Conservation (phyloP, 2,888 invertebrate genomes). For the Eristalis arbustorum region DNA sequence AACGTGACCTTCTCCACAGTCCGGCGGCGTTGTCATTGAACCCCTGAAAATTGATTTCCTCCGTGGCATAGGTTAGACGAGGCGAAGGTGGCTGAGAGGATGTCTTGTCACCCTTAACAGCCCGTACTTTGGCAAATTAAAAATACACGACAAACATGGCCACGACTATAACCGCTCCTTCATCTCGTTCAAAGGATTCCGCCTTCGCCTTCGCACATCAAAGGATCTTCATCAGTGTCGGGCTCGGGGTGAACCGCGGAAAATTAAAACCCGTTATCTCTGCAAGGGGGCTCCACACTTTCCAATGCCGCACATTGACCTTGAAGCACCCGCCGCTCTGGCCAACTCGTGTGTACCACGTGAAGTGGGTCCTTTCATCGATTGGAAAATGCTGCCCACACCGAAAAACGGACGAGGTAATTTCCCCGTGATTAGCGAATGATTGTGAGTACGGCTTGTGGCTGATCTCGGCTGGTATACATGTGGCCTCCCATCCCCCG, state of each 20-base stretch:
- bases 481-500: too few relatives aligned
- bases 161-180: conserved; percentile 1
- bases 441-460: conserved; percentile 2
- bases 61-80: background rate
- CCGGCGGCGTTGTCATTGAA: background rate
- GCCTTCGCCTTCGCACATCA: conserved; percentile 7
- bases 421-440: conserved; percentile 30
- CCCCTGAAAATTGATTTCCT: background rate
- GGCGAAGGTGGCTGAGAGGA: background rate
- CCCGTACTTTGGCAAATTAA: conserved; percentile 9
- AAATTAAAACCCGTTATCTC: conserved; percentile 34
- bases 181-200: background rate
- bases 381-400: conserved; percentile 26
- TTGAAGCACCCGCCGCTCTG: background rate
- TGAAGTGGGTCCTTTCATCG: conserved; percentile 32
- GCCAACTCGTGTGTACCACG: conserved; percentile 6
- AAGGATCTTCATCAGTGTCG: conserved; percentile 13
- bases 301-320: background rate
- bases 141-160: conserved; percentile 4
- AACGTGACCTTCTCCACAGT: background rate
- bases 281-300: conserved; percentile 5
- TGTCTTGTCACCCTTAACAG: too few relatives aligned
- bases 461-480: conserved; percentile 29
- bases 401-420: conserved; percentile 18
- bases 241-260: background rate